phyloP scores from a whole-genome alignment of 2,888 invertebrate species.

The Laothoe populi region DNA sequence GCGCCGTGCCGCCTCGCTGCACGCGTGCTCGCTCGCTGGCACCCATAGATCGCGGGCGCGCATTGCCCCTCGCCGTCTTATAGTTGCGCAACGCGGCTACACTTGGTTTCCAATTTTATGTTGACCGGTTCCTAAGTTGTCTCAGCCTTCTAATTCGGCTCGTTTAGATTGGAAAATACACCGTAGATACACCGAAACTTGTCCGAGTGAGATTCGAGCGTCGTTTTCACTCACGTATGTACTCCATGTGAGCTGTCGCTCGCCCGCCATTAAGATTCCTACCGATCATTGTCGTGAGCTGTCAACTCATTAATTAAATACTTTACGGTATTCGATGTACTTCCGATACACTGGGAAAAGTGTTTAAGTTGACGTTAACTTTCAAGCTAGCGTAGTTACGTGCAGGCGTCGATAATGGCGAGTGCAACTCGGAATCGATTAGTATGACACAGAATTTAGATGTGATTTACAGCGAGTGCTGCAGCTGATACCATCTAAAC shows the following conservation, averaged over 20 bases:
- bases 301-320: slow-evolving; percentile 49
- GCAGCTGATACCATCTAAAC: slow-evolving; percentile 20
- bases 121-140: slow-evolving; percentile 83
- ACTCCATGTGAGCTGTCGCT: slow-evolving; percentile 34
- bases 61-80: slow-evolving; percentile 73
- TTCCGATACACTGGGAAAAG: slow-evolving; percentile 6
- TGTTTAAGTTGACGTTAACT: slow-evolving; percentile 18
- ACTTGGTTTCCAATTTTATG: slow-evolving; percentile 85
- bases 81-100: slow-evolving; percentile 81
- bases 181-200: slow-evolving; percentile 56
- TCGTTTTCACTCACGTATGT: slow-evolving; percentile 51
- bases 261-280: slow-evolving; percentile 45
- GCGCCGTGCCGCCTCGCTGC: slow-evolving; percentile 29
- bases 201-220: slow-evolving; percentile 21
- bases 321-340: slow-evolving; percentile 38
- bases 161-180: slow-evolving; percentile 83
- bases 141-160: slow-evolving; percentile 83
- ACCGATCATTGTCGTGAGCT: slow-evolving; percentile 45
- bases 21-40: slow-evolving; percentile 34
- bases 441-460: slow-evolving; percentile 18
- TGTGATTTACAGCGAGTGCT: slow-evolving; percentile 21
- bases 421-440: slow-evolving; percentile 11
- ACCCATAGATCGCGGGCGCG: slow-evolving; percentile 75
- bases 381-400: slow-evolving; percentile 21
- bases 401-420: slow-evolving; percentile 4